phyloP scores from a whole-genome alignment of 2,113 vertebrate species.

The Fregata magnificens region DNA sequence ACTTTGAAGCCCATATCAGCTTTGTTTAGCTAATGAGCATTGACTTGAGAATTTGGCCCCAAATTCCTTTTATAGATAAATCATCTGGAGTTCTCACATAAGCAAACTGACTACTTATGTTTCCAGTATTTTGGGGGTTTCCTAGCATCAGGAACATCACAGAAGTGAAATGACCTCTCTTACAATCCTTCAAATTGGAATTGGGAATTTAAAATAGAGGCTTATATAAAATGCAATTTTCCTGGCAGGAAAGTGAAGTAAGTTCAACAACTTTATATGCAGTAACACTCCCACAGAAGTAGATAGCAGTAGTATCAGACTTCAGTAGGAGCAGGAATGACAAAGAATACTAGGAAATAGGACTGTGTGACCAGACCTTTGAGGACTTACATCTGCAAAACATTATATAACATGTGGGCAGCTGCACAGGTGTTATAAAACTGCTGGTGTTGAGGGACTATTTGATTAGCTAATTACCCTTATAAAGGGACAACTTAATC shows the following conservation, averaged over 20 bases:
- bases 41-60: constrained; percentile 55
- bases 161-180: not conserved
- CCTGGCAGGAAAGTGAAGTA: not conserved
- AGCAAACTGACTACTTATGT: not conserved
- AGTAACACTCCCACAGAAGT: not conserved
- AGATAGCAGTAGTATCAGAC: not conserved
- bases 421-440: constrained; percentile 69
- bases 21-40: constrained; percentile 46
- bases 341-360: not conserved
- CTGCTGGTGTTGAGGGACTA: constrained; percentile 65
- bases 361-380: not conserved
- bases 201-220: not conserved
- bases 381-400: constrained; percentile 38
- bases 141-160: not conserved
- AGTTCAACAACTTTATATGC: not conserved
- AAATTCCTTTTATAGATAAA: constrained; percentile 46
- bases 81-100: constrained; percentile 35
- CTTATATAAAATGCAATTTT: not conserved
- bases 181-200: not conserved
- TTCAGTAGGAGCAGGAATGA: not conserved
- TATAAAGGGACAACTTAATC: constrained; percentile 70
- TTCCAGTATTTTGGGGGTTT: not conserved
- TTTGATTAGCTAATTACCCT: constrained; percentile 74
- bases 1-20: constrained; percentile 49
- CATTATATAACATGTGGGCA: constrained; percentile 43